Evolutionary conservation across 1,140 invertebrate species (phyloP).

Genomic region (Babylonia areolata): DNA sequence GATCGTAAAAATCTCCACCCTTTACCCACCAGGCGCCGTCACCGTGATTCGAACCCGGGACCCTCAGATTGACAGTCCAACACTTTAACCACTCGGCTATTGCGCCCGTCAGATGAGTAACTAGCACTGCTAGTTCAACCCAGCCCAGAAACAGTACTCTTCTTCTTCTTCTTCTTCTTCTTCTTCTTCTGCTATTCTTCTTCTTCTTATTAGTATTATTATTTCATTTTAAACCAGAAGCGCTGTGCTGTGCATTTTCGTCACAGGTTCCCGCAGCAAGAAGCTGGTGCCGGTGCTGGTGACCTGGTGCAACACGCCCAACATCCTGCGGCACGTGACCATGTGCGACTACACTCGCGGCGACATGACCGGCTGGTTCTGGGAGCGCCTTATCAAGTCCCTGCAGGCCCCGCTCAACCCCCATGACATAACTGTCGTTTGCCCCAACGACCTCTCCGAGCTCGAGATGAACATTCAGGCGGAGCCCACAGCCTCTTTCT

Average conservation of each 20-base stretch:
- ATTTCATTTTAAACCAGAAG: background rate
- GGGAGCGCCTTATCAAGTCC: conserved; percentile 70
- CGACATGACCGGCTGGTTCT: conserved; percentile 72
- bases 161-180: too few relatives aligned
- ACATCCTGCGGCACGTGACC: conserved; percentile 70
- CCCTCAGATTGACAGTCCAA: too few relatives aligned
- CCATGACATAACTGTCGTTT: conserved; percentile 19
- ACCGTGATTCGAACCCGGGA: too few relatives aligned
- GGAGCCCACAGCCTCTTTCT: background rate
- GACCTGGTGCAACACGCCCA: conserved; percentile 67
- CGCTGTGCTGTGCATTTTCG: too few relatives aligned
- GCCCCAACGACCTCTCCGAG: conserved; percentile 20
- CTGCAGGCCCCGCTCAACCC: conserved; percentile 61
- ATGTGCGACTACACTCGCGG: conserved; percentile 74
- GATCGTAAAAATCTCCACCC: too few relatives aligned
- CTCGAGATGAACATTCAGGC: conserved; percentile 19
- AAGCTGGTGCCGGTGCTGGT: conserved; percentile 74
- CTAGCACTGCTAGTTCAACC: too few relatives aligned
- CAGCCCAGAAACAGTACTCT: too few relatives aligned
- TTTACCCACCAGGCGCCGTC: too few relatives aligned
- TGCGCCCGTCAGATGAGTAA: too few relatives aligned
- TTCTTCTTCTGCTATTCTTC: too few relatives aligned
- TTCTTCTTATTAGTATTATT: too few relatives aligned
- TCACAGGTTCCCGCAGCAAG: conserved; percentile 66
- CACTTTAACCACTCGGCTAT: too few relatives aligned